Evolutionary conservation across 2,797 vertebrate genomes (phyloP).

Genomic region (Sphenodon punctatus): DNA sequence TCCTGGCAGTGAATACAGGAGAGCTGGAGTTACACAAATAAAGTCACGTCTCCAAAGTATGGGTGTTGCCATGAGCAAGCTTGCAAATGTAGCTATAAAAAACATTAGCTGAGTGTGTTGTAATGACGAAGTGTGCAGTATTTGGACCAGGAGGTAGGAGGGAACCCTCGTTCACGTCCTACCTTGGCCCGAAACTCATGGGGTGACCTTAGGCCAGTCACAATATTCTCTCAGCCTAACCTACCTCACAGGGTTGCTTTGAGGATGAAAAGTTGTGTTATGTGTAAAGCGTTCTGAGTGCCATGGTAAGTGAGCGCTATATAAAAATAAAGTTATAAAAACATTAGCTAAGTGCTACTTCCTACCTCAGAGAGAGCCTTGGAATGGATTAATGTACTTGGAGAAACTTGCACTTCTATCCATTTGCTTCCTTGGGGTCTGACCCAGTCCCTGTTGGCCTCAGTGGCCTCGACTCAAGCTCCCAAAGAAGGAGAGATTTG

Average conservation of each 20-base stretch:
- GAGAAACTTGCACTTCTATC: background rate
- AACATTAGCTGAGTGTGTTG: background rate
- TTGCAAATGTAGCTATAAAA: background rate
- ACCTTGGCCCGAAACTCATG: too few species aligned
- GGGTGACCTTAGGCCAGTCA: too few species aligned
- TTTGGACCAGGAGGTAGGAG: too few species aligned
- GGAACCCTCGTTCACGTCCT: too few species aligned
- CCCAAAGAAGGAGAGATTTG: background rate
- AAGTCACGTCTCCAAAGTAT: fast-evolving
- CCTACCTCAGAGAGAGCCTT: too few species aligned
- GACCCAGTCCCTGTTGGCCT: background rate
- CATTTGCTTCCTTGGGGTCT: fast-evolving
- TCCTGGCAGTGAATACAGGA: fast-evolving
- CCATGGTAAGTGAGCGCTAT: too few species aligned
- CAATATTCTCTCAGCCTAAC: too few species aligned
- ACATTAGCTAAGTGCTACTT: too few species aligned
- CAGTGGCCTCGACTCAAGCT: background rate
- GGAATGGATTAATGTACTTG: background rate
- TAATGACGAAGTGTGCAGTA: fast-evolving
- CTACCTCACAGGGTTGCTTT: too few species aligned
- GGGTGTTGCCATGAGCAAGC: fast-evolving
- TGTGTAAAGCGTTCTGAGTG: too few species aligned
- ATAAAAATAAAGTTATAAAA: too few species aligned
- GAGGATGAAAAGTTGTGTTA: too few species aligned
- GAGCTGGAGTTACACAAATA: background rate